Percentiles rank a stretch among this genome's conserved stretches.
Conservation (phyloP, 1,140 invertebrate genomes). For the Lerema accius region DNA sequence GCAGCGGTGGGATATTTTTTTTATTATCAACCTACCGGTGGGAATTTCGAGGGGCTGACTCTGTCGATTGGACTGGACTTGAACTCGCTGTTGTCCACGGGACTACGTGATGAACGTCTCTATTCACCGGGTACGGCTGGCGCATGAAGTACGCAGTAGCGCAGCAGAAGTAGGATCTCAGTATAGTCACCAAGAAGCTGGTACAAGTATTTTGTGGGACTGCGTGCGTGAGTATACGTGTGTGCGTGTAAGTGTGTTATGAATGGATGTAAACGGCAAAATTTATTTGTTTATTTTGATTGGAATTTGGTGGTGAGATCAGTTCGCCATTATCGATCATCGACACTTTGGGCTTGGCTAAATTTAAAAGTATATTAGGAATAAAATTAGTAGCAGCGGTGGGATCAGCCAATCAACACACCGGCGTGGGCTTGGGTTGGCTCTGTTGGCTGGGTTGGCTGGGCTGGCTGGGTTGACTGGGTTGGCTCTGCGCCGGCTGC, state of each 20-base stretch:
- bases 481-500: constrained; percentile 29
- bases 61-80: background rate
- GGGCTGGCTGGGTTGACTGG: constrained; percentile 19
- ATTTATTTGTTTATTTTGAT: background rate
- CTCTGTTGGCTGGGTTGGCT: constrained; percentile 11
- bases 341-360: background rate
- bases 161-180: background rate
- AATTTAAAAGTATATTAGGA: background rate
- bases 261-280: background rate
- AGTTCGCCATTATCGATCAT: background rate
- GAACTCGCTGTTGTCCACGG: background rate
- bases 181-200: too few relatives aligned
- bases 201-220: too few relatives aligned
- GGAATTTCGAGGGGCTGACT: too few relatives aligned
- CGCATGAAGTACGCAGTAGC: background rate
- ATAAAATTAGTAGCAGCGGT: background rate
- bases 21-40: background rate
- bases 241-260: background rate
- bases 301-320: background rate
- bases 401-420: background rate
- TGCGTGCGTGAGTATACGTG: background rate
- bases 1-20: too few relatives aligned
- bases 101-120: constrained; percentile 6
- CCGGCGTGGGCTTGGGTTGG: constrained; percentile 32
- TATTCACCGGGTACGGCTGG: background rate